A percentile compares a stretch with the other conserved stretches of the same genome.
Conservation (phyloP, 1,140 invertebrate species). For the Drosophila littoralis region DNA sequence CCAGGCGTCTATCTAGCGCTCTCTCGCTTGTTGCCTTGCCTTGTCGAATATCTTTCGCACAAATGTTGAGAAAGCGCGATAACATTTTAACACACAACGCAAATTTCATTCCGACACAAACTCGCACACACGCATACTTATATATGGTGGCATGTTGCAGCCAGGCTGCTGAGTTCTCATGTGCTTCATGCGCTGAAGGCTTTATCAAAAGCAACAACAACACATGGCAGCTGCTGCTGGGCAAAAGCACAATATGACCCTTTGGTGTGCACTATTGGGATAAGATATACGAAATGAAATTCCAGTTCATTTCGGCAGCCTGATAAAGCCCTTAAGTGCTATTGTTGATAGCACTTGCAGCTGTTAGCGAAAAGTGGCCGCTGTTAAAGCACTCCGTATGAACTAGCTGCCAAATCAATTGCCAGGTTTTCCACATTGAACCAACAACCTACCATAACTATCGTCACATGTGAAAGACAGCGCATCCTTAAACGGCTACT, state of each 20-base stretch:
- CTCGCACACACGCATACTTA: background rate
- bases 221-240: conserved; percentile 43
- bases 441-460: conserved; percentile 21
- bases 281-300: conserved; percentile 77
- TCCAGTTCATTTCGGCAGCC: conserved; percentile 59
- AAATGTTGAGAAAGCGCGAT: conserved; percentile 67
- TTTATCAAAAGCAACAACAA: conserved; percentile 33
- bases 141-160: conserved; percentile 17
- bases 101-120: conserved; percentile 56
- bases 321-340: conserved; percentile 51
- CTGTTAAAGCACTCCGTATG: conserved; percentile 7
- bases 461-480: conserved; percentile 6
- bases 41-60: conserved; percentile 65
- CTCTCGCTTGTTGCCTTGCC: conserved; percentile 15
- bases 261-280: conserved; percentile 57
- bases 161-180: conserved; percentile 27
- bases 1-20: conserved; percentile 10
- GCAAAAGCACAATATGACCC: conserved; percentile 69
- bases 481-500: conserved; percentile 2
- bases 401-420: conserved; percentile 16
- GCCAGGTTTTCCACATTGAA: conserved; percentile 15
- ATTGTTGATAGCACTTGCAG: conserved; percentile 32
- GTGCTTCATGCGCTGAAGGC: conserved; percentile 20
- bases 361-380: conserved; percentile 25
- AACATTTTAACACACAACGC: conserved; percentile 75